A percentile compares a stretch with the other conserved stretches of the same genome.
phyloP scores from a whole-genome alignment of 2,113 vertebrate genomes.

The Passer domesticus region DNA sequence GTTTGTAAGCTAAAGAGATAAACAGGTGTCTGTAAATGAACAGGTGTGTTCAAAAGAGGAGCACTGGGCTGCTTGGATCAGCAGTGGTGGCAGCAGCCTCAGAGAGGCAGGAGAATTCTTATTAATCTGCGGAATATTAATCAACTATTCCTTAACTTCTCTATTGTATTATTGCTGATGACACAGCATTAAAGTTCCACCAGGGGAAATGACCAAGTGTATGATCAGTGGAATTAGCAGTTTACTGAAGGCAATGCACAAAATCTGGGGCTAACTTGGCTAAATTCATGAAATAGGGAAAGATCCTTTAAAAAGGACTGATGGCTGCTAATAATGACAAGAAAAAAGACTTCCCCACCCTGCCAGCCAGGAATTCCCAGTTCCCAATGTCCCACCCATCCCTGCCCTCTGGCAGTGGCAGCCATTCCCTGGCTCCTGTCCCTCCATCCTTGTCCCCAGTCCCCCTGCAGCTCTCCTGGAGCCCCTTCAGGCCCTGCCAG shows the following conservation, averaged over 20 bases:
- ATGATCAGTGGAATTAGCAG: too few species aligned
- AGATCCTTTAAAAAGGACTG: background rate
- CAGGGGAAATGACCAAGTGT: background rate
- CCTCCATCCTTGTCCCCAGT: background rate
- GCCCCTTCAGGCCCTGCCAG: background rate
- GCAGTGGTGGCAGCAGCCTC: background rate
- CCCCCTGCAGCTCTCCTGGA: background rate
- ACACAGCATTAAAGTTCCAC: background rate
- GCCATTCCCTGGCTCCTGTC: background rate
- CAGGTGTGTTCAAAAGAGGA: accelerated
- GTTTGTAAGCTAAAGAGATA: accelerated
- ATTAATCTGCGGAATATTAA: background rate
- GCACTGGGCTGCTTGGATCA: background rate
- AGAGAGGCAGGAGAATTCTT: background rate
- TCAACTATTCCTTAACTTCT: background rate
- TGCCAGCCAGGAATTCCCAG: accelerated
- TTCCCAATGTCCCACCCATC: background rate
- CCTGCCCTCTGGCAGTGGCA: background rate
- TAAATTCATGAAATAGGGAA: background rate
- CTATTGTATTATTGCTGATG: background rate
- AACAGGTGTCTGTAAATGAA: accelerated
- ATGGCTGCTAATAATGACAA: background rate
- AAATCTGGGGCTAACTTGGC: background rate
- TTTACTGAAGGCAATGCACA: background rate
- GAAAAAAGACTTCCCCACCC: background rate